These are phyloP conservation scores for Acleris laterana DNA, from an alignment of 2,888 invertebrate genomes.

Conservation along the genomic window DNA sequence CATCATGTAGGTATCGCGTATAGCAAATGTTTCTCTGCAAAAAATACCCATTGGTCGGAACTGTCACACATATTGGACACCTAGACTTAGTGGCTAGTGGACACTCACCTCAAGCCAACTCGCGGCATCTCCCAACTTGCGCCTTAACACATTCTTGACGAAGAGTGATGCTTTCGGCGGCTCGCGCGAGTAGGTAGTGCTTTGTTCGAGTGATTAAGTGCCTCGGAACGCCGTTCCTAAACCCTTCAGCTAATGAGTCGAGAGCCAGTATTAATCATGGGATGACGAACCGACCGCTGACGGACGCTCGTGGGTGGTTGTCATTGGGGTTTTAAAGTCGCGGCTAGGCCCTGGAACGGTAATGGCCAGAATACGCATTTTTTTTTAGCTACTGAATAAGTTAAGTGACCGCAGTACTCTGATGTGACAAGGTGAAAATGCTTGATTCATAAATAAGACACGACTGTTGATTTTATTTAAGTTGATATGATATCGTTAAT, in stretches of 20 bases:
- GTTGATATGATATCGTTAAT: no score
- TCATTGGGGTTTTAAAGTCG: slow-evolving; percentile 52
- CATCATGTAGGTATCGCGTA: no score
- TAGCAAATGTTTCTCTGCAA: no score
- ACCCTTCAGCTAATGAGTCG: slow-evolving; percentile 84
- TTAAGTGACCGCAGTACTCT: no score
- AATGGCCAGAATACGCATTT: background rate
- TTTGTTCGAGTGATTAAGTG: slow-evolving; percentile 84
- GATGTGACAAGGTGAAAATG: no score
- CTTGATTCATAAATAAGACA: no score
- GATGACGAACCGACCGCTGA: slow-evolving; percentile 72
- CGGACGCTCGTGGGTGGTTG: slow-evolving; percentile 74
- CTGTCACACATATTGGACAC: no score
- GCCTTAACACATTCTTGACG: slow-evolving; percentile 78
- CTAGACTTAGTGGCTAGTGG: no score
- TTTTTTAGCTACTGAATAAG: slow-evolving; percentile 3
- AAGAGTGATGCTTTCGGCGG: slow-evolving; percentile 84
- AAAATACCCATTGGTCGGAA: no score
- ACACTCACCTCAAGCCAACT: background rate
- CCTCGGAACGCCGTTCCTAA: slow-evolving; percentile 73
- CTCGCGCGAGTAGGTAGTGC: slow-evolving; percentile 80
- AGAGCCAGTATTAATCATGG: slow-evolving; percentile 81
- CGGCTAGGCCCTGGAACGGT: slow-evolving; percentile 11
- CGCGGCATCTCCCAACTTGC: slow-evolving; percentile 45
- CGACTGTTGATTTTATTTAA: no score